Base-by-base conservation (phyloP, 2,113 vertebrate species). In the Acrocephalus arundinaceus region DNA sequence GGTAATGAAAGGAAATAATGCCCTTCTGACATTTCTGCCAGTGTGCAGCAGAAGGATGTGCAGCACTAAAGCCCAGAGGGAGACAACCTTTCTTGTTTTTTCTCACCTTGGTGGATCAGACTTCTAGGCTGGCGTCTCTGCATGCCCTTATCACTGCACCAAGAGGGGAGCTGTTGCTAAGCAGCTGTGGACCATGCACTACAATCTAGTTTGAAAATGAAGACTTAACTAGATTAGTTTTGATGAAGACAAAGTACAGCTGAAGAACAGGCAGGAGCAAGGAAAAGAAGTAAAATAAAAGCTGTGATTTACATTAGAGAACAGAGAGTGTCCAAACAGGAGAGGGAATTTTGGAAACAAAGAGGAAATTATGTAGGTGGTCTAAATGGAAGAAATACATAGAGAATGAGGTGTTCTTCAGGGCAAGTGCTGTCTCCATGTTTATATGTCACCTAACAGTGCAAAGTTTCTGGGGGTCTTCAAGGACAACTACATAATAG, bases 111-210 rank as follows among this genome's bases (percentile, higher is more conserved):
- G 28, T 54, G 27, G 39, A 52, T 88, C 45, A 66, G 55, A 46
- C 15, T 91, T 51, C 45, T 49, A 63, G 39, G 57, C 37, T 85
- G 45, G 20, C 62, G 90, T 87, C 68, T 39, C 88, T 78, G 61
- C 58, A 73, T 72, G 77, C 74, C 57, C 43, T 84, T 74, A 70
- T 88, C 63, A 20, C 59, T 62, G 33, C 65, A 15, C 17, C 52
- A 1, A 6, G 61, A 87, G 83, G 80, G 59, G 22, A 52, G 79
- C 73, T 37, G 92, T 97, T 97, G 96, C 97, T 95, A 94, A 93
- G 97, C 84, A 85, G 96, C 78, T 2, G 22, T 72, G 55, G 63
- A 51, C 52, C 55, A 43, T 72, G 87, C 79, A 78, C 43, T 13
- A 35, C 31, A 68, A n/a, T 70, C 80, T 70, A 28, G 49, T 45